Conservation (phyloP, 2,113 vertebrate genomes). For the Gymnogyps californianus region DNA sequence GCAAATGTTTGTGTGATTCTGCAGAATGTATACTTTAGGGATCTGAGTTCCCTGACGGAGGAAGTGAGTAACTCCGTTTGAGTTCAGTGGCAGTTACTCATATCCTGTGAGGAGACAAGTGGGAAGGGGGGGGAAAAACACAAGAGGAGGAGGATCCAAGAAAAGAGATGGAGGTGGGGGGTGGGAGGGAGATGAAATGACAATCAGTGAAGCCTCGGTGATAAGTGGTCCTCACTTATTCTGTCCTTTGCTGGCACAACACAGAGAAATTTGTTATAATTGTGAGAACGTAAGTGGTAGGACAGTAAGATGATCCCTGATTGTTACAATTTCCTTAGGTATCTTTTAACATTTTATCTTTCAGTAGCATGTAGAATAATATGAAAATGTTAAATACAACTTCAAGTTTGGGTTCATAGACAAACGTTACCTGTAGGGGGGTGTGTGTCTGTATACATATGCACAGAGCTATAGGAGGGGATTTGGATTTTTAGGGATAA, state of each 20-base stretch:
- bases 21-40: not conserved
- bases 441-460: not conserved
- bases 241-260: not conserved
- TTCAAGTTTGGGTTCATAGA: not conserved
- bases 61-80: slow-evolving; percentile 48
- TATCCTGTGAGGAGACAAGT: slow-evolving; percentile 42
- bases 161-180: not conserved
- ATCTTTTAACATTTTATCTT: not conserved
- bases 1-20: not conserved
- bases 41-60: not conserved
- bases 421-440: fast-evolving
- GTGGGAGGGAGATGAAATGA: not conserved
- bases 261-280: not conserved
- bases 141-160: not conserved
- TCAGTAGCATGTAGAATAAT: not conserved
- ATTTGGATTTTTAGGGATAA: not conserved
- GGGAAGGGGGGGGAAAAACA: not conserved
- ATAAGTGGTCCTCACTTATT: not conserved
- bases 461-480: not conserved
- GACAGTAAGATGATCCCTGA: not conserved
- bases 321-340: not conserved
- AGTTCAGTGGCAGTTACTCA: slow-evolving; percentile 43
- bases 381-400: not conserved
- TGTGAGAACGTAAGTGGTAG: not conserved
- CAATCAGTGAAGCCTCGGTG: not conserved